Conservation (phyloP, 2,113 vertebrate genomes). For the Pogona vitticeps region DNA sequence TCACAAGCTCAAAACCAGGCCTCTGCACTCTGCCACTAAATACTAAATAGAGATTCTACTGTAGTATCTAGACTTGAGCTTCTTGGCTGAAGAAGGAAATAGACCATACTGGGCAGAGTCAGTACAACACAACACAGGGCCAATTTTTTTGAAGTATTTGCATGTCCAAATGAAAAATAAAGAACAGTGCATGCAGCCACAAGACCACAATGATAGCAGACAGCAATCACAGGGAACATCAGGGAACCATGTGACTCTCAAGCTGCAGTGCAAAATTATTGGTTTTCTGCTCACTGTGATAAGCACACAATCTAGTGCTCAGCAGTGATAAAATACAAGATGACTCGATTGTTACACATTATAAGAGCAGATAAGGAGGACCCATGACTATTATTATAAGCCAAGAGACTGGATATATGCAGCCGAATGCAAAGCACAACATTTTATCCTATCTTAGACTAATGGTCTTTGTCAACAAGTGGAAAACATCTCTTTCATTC, state of each 20-base stretch:
- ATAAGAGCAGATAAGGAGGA: background rate
- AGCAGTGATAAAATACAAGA: background rate
- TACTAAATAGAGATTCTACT: background rate
- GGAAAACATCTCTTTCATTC: background rate
- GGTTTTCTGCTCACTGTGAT: background rate
- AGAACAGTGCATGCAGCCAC: background rate
- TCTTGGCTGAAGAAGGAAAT: background rate
- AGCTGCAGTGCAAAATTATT: background rate
- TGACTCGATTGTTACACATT: background rate
- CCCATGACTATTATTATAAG: background rate
- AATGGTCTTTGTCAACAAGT: background rate
- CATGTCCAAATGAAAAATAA: slow-evolving; percentile 1
- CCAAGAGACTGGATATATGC: background rate
- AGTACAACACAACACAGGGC: background rate
- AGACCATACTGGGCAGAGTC: background rate
- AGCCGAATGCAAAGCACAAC: background rate
- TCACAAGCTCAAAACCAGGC: too few relatives aligned
- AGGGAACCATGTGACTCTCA: background rate
- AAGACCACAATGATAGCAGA: background rate
- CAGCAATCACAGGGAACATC: slow-evolving; percentile 1
- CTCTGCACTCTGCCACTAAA: too few relatives aligned
- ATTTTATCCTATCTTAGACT: background rate
- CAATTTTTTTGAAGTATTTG: background rate
- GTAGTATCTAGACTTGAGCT: background rate
- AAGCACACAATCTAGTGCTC: background rate